Conservation (phyloP, 37 sponge, comb jelly and placozoan genomes). For the Beroe forskalii region DNA sequence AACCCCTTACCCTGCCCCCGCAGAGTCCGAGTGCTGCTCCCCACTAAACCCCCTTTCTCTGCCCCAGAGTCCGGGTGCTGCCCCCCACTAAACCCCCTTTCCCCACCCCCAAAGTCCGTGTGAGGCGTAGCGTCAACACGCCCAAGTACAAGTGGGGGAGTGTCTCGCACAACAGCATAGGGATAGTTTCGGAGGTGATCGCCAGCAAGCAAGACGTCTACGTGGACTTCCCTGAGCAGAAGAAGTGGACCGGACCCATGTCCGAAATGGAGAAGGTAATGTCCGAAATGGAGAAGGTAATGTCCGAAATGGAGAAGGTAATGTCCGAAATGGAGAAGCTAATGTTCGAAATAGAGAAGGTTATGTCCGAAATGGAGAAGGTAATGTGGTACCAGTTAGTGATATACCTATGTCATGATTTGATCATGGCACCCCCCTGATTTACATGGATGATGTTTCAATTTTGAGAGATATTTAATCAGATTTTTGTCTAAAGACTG, state of each 20-base stretch:
- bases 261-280: constrained; percentile 93
- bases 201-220: constrained; percentile 81
- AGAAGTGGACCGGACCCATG: constrained; percentile 91
- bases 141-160: constrained; percentile 95
- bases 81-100: not conserved
- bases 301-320: too few species aligned
- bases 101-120: constrained; percentile 5
- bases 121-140: constrained; percentile 5
- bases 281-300: too few species aligned
- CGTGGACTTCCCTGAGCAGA: constrained; percentile 93
- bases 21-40: constrained; percentile 48
- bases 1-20: not conserved
- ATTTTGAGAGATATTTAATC: too few species aligned
- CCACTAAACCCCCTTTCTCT: not conserved
- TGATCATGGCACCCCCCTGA: too few species aligned
- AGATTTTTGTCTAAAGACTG: too few species aligned
- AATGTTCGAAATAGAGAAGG: too few species aligned
- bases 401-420: too few species aligned
- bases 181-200: constrained; percentile 75
- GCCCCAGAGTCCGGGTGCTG: constrained; percentile 37
- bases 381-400: too few species aligned
- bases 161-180: constrained; percentile 84
- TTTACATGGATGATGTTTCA: too few species aligned
- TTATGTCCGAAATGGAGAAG: too few species aligned
- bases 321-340: too few species aligned